Conservation (phyloP, 2,113 vertebrate genomes). For the Megaceryle maxima region DNA sequence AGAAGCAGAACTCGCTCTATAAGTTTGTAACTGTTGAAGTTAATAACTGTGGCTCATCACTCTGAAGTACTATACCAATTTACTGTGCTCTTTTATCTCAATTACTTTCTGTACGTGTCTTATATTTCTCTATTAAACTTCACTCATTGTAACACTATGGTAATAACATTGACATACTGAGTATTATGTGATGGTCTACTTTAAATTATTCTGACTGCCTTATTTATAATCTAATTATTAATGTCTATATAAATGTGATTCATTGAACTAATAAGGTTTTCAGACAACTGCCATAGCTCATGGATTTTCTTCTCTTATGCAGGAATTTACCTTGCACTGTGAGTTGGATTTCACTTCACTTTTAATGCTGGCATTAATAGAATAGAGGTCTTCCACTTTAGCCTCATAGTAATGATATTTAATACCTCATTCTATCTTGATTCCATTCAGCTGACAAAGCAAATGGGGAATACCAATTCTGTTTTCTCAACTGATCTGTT, state of each 20-base stretch:
- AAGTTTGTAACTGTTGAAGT: constrained; percentile 32
- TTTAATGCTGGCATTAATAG: neutral
- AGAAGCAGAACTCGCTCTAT: constrained; percentile 22
- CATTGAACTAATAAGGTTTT: constrained; percentile 58
- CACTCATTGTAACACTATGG: constrained; percentile 34
- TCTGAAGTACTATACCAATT: neutral
- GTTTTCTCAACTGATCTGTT: neutral
- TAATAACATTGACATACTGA: constrained; percentile 53
- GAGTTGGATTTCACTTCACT: neutral
- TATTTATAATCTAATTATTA: constrained; percentile 59
- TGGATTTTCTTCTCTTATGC: neutral
- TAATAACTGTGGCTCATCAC: constrained; percentile 7
- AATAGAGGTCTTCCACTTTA: neutral
- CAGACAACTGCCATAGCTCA: constrained; percentile 14
- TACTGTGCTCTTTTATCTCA: constrained; percentile 50
- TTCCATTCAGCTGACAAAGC: neutral
- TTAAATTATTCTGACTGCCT: constrained; percentile 38
- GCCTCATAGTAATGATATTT: neutral
- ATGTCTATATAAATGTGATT: constrained; percentile 41
- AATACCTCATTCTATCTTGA: neutral
- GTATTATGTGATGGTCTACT: constrained; percentile 43
- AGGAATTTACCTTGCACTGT: neutral
- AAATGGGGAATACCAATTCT: neutral
- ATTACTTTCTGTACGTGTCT: constrained; percentile 31
- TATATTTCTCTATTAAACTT: constrained; percentile 60